Evolutionary conservation across 2,113 vertebrate species (phyloP), one percentile per base, ranked within the genome.

Genomic region (Spheniscus mendiculus): DNA sequence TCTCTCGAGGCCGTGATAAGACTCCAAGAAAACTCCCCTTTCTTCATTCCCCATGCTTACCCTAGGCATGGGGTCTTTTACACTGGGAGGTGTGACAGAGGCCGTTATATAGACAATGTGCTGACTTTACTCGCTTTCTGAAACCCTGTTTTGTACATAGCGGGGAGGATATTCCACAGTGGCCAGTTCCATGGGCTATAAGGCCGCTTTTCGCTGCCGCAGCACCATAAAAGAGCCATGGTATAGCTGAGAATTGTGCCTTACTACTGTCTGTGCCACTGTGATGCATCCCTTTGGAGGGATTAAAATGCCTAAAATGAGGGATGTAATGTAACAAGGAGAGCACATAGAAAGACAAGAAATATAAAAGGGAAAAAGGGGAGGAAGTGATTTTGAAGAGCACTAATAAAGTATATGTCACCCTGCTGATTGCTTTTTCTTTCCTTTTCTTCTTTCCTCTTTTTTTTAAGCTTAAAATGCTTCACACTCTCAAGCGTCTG

Each of bases 301-400:
- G 83, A 96, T 97, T 97, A 97, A 97, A 97, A 89, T 72, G 95
- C 72, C 83, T 90, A 90, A 96, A 97, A 84, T 95, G 92, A 95
- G 65, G 36, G 61, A 92, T 92, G 94, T 55, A 93, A 84, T 74
- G 59, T 89, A 93, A 93, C 29, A 36, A 79, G 42, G 61, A 95
- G 34, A 90, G 56, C 59, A 82, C 73, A 81, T 27, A 88, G 83
- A 87, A 90, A 92, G 77, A 92, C 83, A 97, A 93, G 78, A 89
- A 94, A 89, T 96, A 96, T 94, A 92, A 96, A 92, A 91, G 30
- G 25, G 21, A 91, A 72, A 93, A 97, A 93, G 47, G 49, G 74
- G 58, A 92, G 71, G 92, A 97, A 95, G 65, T 76, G 72, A 87
- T 96, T 96, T 93, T 97, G 96, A 96, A 95, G 65, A 90, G 76